These are phyloP conservation scores for Rousettus madagascariensis DNA, from an alignment of 2,797 vertebrate species.

Conservation along the genomic window DNA sequence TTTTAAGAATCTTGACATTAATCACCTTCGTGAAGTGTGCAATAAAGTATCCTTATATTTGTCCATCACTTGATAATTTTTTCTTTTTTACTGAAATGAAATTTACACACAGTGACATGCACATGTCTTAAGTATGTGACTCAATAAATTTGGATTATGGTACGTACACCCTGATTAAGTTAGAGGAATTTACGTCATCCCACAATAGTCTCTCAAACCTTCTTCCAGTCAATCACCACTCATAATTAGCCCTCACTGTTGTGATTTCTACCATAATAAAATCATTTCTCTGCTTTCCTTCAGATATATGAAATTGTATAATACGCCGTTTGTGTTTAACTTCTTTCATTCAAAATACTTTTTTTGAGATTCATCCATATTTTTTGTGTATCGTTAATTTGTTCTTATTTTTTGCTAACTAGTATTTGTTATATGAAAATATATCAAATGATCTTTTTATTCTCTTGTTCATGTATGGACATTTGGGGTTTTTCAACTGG, in stretches of 20 bases:
- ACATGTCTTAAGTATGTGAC: not conserved
- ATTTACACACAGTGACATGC: not conserved
- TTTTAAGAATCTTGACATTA: not conserved
- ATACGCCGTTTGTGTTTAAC: not conserved
- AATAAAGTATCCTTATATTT: not conserved
- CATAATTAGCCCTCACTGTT: not conserved
- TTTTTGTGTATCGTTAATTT: not conserved
- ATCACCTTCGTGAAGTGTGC: not conserved
- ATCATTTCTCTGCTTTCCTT: not conserved
- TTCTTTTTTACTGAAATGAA: not conserved
- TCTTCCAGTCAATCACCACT: not conserved
- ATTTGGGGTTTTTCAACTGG: not conserved
- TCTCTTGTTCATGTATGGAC: not conserved
- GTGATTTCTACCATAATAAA: not conserved
- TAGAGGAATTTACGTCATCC: not conserved
- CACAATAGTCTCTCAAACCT: not conserved
- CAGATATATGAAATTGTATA: not conserved
- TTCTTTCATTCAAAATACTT: not conserved
- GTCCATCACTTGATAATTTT: not conserved
- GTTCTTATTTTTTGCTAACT: not conserved
- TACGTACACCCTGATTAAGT: not conserved
- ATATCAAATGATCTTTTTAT: not conserved
- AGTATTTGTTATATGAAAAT: not conserved
- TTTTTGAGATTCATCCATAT: not conserved
- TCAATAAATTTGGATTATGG: not conserved